Evolutionary conservation across 2,797 vertebrate genomes (phyloP).

Genomic region (Darevskia nairensis): DNA sequence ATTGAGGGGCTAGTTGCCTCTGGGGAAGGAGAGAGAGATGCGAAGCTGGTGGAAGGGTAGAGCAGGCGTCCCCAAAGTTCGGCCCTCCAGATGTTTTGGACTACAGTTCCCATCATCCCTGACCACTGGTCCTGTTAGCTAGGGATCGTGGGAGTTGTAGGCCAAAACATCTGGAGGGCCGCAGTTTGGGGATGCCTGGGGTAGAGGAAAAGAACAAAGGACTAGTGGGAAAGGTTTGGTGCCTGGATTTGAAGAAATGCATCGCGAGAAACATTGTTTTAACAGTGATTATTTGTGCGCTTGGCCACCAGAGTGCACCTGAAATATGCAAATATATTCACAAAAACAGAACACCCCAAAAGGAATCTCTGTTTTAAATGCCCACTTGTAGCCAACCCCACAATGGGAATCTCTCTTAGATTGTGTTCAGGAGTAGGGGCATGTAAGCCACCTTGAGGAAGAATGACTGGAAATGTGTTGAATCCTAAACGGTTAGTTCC

Average conservation of each 20-base stretch:
- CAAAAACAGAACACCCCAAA: neutral
- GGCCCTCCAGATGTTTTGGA: no score
- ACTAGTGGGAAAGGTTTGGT: neutral
- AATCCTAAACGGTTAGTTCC: no score
- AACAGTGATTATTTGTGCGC: neutral
- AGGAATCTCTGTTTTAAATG: neutral
- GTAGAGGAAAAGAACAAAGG: neutral
- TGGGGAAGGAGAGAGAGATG: neutral
- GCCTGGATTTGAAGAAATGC: neutral
- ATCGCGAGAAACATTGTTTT: neutral
- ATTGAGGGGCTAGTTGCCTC: neutral
- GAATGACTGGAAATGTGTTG: no score
- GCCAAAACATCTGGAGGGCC: no score
- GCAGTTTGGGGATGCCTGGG: no score
- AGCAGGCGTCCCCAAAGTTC: no score
- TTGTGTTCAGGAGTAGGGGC: no score
- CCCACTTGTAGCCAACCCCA: neutral
- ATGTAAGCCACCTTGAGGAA: no score
- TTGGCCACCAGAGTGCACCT: neutral
- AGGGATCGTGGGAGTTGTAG: no score
- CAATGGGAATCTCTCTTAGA: neutral
- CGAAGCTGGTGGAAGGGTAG: neutral
- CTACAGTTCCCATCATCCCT: no score
- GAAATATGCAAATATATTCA: neutral
- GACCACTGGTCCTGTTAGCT: no score